A percentile compares a stretch with the other conserved stretches of the same genome.
Evolutionary conservation across 1,140 invertebrate species (phyloP).

Genomic region (Schlechtendalia chinensis): DNA sequence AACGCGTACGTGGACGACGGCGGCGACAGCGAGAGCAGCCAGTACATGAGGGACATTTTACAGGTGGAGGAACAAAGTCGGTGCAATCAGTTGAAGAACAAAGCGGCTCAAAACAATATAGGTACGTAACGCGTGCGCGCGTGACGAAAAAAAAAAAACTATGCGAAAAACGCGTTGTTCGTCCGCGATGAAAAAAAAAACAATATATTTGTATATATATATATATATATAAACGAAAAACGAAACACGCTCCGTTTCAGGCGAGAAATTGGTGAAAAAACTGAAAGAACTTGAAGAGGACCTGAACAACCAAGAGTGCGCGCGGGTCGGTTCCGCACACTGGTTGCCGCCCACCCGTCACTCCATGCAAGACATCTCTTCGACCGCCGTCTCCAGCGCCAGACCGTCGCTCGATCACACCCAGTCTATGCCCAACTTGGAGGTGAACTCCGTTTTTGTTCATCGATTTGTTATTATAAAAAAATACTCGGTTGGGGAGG

Average conservation of each 20-base stretch:
- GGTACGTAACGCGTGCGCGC: not conserved
- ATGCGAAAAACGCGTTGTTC: no score
- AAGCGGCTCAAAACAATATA: constrained; percentile 39
- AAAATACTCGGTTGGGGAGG: no score
- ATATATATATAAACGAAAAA: no score
- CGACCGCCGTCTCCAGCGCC: not conserved
- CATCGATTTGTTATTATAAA: no score
- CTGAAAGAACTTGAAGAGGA: constrained; percentile 61
- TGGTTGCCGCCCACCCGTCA: constrained; percentile 39
- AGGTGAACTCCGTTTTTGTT: constrained; percentile 55
- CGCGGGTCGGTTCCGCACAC: constrained; percentile 55
- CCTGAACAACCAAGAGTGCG: constrained; percentile 59
- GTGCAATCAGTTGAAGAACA: constrained; percentile 33
- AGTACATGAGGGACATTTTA: constrained; percentile 39
- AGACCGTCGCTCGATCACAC: constrained; percentile 58
- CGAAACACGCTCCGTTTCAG: constrained; percentile 41
- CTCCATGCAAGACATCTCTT: constrained; percentile 43
- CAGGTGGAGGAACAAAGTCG: constrained; percentile 40
- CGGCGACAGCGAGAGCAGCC: constrained; percentile 32
- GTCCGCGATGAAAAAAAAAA: no score
- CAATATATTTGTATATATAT: no score
- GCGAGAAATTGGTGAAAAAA: constrained; percentile 61
- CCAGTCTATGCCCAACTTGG: constrained; percentile 70
- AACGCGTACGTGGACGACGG: constrained; percentile 22
- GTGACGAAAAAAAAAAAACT: no score